Percentiles rank a stretch among this genome's conserved stretches.
Conservation (phyloP, 1,140 invertebrate species). For the Telenomus remus region DNA sequence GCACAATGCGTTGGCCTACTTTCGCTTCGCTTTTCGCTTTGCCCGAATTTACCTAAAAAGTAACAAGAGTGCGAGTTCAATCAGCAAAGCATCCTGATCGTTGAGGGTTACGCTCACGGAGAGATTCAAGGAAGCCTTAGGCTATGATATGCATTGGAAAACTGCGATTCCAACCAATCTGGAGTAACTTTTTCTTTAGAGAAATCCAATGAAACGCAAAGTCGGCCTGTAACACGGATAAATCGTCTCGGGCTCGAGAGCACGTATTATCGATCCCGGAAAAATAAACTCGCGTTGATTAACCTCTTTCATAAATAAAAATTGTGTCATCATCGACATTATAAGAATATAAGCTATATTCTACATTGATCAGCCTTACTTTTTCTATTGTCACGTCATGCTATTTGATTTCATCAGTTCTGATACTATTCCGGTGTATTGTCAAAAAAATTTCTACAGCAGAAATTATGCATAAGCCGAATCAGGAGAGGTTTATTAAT, state of each 20-base stretch:
- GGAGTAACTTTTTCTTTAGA: slow-evolving; percentile 43
- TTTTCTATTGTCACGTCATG: not conserved
- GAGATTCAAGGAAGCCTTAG: slow-evolving; percentile 26
- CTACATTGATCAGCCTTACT: not conserved
- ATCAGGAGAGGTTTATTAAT: too few relatives aligned
- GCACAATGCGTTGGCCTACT: slow-evolving; percentile 39
- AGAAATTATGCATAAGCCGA: too few relatives aligned
- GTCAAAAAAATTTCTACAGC: too few relatives aligned
- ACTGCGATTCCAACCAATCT: slow-evolving; percentile 43
- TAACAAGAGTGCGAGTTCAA: slow-evolving; percentile 39
- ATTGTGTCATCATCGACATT: slow-evolving; percentile 27
- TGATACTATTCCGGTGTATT: too few relatives aligned
- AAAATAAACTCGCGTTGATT: slow-evolving; percentile 45
- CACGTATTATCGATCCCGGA: slow-evolving; percentile 43
- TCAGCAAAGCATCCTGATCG: slow-evolving; percentile 43
- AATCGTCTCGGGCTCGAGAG: slow-evolving; percentile 33
- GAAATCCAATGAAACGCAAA: slow-evolving; percentile 52
- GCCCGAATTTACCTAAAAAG: slow-evolving; percentile 45
- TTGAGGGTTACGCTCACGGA: slow-evolving; percentile 28
- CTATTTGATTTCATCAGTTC: not conserved
- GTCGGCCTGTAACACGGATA: slow-evolving; percentile 33
- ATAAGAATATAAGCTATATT: slow-evolving; percentile 24
- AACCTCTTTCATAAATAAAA: slow-evolving; percentile 42
- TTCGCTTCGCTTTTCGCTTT: slow-evolving; percentile 27
- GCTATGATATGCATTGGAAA: slow-evolving; percentile 25